Percentiles rank a stretch among this genome's conserved stretches.
These are phyloP conservation scores for Bathynomus jamesi DNA, from an alignment of 1,140 invertebrate genomes.

Conservation along the genomic window DNA sequence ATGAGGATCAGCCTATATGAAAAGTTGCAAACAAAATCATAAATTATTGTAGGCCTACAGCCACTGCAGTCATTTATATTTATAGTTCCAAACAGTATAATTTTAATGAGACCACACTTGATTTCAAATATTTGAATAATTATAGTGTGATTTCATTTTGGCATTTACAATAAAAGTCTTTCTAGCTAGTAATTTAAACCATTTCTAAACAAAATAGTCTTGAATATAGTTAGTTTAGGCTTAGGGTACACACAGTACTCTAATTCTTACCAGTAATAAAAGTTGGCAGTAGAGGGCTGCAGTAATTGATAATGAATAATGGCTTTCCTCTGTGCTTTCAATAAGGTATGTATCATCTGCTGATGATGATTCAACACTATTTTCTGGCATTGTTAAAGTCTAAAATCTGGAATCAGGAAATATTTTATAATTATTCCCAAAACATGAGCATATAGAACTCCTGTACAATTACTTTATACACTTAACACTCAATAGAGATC, in stretches of 20 bases:
- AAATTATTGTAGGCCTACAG: too few relatives aligned
- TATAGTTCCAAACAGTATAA: too few relatives aligned
- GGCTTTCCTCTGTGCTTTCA: slow-evolving; percentile 7
- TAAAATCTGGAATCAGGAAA: too few relatives aligned
- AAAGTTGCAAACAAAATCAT: too few relatives aligned
- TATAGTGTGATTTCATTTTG: background rate
- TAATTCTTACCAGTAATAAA: slow-evolving; percentile 14
- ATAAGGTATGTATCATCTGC: background rate
- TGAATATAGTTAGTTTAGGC: background rate
- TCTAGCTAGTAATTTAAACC: background rate
- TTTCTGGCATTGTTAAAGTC: background rate
- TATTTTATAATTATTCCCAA: too few relatives aligned
- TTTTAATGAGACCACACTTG: too few relatives aligned
- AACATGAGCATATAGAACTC: too few relatives aligned
- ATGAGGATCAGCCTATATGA: too few relatives aligned
- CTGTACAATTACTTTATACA: too few relatives aligned
- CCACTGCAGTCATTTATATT: too few relatives aligned
- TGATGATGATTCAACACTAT: background rate
- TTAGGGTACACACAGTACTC: background rate
- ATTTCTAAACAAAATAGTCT: background rate
- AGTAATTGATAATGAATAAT: slow-evolving; percentile 20
- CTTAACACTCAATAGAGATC: too few relatives aligned
- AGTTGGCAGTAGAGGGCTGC: slow-evolving; percentile 16
- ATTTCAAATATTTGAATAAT: background rate
- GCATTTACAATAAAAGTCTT: background rate